Base-by-base conservation (phyloP, 1,140 invertebrate genomes). In the Hypothenemus hampei region DNA sequence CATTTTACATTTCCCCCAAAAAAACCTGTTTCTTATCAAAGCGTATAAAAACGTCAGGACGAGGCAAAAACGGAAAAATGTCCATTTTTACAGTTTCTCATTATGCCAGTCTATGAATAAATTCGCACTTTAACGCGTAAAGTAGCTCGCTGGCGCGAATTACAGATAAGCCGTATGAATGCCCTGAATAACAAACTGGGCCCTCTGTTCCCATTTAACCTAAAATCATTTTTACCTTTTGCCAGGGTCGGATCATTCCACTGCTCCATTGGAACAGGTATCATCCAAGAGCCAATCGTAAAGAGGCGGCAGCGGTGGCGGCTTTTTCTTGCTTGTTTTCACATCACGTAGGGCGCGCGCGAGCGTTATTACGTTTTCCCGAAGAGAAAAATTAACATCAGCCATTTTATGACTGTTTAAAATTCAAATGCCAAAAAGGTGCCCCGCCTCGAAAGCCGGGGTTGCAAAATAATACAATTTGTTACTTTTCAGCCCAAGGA, bases 51-150 rank as follows among this genome's bases (percentile, higher is more conserved):
- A 65, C 69, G 64, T 66, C 64, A 39, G 51, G 63, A n/a, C n/a
- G n/a, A n/a, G n/a, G n/a, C n/a, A 41, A 31, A 57, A 58, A 62
- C 58, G 59, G 57, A 69, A 65, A 73, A 74, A 74, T 72, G 72
- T 69, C 67, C 72, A 75, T 73, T 75, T 75, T 73, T 73, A 73
- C 73, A 71, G 71, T 73, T 75, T 74, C 72, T 74, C 72, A 75
- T 75, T 74, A 75, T 72, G 69, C 66, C 65, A 67, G 62, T 72
- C 73, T 72, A 74, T 73, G 72, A 73, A 75, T 74, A 75, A 75
- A 74, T 74, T 75, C 69, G 70, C 72, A 74, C 72, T 74, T 71
- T 69, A 58, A 58, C 58, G 66, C 61, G 62, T 65, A 66, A 62
- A 58, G 61, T 58, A 57, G 35, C 26, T 45, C 58, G 61, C 61